Evolutionary conservation across 2,113 vertebrate species (phyloP).

Genomic region (Calidris pygmaea): DNA sequence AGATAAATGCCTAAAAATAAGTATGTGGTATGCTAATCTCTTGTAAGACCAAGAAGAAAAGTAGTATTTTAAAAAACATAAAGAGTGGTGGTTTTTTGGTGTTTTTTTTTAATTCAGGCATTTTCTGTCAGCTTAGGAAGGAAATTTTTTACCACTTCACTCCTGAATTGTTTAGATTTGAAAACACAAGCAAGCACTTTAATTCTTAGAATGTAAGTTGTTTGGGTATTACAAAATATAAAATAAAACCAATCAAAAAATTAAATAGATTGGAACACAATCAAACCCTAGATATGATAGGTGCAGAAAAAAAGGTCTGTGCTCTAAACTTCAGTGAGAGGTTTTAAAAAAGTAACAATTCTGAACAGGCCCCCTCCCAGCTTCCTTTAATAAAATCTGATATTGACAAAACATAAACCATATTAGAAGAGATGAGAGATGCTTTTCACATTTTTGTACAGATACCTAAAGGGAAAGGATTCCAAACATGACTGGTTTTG

Average conservation of each 20-base stretch:
- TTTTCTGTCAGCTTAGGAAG: background rate
- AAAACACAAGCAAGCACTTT: background rate
- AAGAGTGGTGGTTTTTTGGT: background rate
- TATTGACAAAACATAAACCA: background rate
- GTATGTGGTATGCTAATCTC: background rate
- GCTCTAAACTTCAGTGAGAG: background rate
- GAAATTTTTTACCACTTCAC: background rate
- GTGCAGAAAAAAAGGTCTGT: background rate
- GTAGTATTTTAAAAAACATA: background rate
- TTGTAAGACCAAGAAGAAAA: background rate
- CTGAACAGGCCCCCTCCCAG: fast-evolving
- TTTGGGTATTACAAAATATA: background rate
- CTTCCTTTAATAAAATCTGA: background rate
- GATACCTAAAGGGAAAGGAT: background rate
- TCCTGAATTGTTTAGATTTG: background rate
- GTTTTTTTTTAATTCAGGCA: background rate
- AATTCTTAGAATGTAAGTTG: background rate
- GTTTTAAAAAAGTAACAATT: background rate
- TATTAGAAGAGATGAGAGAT: background rate
- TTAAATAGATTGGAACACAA: background rate
- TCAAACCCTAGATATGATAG: background rate
- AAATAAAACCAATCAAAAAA: background rate
- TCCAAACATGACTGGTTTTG: background rate
- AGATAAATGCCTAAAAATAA: background rate
- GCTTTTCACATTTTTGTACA: background rate